Conservation (phyloP, 92 coral and sea anemone species). For the Heteractis magnifica region DNA sequence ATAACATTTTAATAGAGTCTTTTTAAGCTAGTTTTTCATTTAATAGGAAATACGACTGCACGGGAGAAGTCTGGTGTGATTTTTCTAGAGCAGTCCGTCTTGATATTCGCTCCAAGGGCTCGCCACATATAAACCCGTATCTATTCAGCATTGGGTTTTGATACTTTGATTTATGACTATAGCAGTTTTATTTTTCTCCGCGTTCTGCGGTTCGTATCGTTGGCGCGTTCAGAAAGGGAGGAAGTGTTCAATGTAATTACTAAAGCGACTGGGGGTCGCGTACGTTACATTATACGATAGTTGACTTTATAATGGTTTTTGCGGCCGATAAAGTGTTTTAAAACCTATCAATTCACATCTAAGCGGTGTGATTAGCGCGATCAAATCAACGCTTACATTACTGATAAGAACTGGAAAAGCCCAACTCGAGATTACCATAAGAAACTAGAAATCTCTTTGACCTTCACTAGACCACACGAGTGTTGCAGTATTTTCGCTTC, state of each 20-base stretch:
- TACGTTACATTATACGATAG: constrained; percentile 6
- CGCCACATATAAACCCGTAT: not conserved
- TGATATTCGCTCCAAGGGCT: not conserved
- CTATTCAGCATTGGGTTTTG: not conserved
- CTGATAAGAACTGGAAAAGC: constrained; percentile 1
- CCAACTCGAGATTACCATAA: constrained; percentile 1
- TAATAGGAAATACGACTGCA: not conserved
- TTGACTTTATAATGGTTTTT: constrained; percentile 29
- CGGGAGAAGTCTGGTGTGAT: not conserved
- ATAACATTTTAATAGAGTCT: constrained; percentile 10
- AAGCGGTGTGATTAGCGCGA: constrained; percentile 23
- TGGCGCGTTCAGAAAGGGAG: constrained; percentile 14
- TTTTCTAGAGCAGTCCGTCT: not conserved
- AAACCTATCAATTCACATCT: constrained; percentile 24
- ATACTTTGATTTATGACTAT: constrained; percentile 4
- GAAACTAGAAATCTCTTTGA: constrained; percentile 10
- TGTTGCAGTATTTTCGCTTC: not conserved
- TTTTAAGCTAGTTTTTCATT: constrained; percentile 5
- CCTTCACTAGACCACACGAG: constrained; percentile 28
- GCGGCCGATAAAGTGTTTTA: constrained; percentile 21
- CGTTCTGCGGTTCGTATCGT: constrained; percentile 20
- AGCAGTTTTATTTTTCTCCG: not conserved
- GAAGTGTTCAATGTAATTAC: not conserved
- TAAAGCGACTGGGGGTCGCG: constrained; percentile 22
- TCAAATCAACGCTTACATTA: constrained; percentile 15